Percentiles rank a stretch among this genome's conserved stretches.
Conservation (phyloP, 2,888 invertebrate genomes). For the Strigamia maritima region DNA sequence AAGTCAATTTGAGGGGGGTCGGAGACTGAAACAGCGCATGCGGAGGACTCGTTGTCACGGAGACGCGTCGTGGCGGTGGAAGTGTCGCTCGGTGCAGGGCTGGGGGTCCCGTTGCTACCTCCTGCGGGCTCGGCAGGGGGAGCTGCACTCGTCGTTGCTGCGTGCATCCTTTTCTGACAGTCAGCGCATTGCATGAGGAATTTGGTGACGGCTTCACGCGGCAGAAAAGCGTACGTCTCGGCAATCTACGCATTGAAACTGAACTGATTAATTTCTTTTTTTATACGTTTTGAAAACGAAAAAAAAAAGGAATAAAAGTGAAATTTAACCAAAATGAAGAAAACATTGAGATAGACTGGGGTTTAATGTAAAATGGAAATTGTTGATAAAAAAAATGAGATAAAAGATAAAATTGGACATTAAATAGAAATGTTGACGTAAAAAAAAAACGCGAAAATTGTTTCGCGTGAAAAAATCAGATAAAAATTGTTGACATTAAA, state of each 20-base stretch:
- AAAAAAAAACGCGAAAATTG: too few relatives aligned
- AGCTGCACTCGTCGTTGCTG: slow-evolving; percentile 52
- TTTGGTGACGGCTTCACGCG: slow-evolving; percentile 91
- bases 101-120: slow-evolving; percentile 55
- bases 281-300: too few relatives aligned
- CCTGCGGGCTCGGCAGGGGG: slow-evolving; percentile 50
- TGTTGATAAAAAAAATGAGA: too few relatives aligned
- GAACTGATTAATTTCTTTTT: neutral
- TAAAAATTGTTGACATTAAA: too few relatives aligned
- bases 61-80: neutral
- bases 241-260: slow-evolving; percentile 71
- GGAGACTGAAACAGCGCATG: neutral
- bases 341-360: too few relatives aligned
- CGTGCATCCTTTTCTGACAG: slow-evolving; percentile 69
- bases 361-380: too few relatives aligned
- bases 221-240: slow-evolving; percentile 92
- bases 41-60: neutral
- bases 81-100: slow-evolving; percentile 49
- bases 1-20: slow-evolving; percentile 64
- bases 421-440: too few relatives aligned
- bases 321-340: too few relatives aligned
- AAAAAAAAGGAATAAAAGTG: neutral
- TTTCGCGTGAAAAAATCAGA: too few relatives aligned
- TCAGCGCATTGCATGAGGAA: slow-evolving; percentile 92
- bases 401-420: too few relatives aligned